phyloP scores from a whole-genome alignment of 2,797 vertebrate species.

The Erpetoichthys calabaricus region DNA sequence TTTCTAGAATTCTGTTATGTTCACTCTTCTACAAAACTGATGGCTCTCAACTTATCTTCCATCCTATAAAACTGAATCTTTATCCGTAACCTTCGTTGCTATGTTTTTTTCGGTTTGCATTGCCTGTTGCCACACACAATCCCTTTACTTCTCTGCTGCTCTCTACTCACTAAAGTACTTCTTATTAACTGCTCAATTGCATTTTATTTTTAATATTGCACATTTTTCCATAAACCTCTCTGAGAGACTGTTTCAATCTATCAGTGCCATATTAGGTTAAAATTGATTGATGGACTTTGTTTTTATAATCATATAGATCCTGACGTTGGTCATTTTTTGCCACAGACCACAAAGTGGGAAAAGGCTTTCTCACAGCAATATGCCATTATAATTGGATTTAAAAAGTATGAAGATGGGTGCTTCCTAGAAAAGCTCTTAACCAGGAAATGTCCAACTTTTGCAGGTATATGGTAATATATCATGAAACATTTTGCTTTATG shows the following conservation, averaged over 20 bases:
- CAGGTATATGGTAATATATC: constrained; percentile 24
- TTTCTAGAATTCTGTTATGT: no score
- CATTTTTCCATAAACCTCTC: no score
- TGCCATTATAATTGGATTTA: constrained; percentile 44
- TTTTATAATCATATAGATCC: constrained; percentile 28
- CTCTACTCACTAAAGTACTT: constrained; percentile 15
- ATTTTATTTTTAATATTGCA: not conserved
- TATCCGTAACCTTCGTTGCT: constrained; percentile 14
- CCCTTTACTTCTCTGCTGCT: constrained; percentile 5
- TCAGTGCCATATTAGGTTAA: no score
- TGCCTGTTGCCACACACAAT: constrained; percentile 8
- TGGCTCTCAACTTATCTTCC: no score
- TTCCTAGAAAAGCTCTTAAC: constrained; percentile 35
- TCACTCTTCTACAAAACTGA: no score
- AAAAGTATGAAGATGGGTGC: constrained; percentile 31
- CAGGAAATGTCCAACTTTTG: constrained; percentile 34
- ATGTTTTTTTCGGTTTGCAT: constrained; percentile 11
- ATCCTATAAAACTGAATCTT: not conserved
- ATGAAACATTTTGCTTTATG: no score
- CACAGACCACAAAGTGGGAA: constrained; percentile 34
- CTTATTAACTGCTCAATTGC: constrained; percentile 13
- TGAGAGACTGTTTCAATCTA: no score
- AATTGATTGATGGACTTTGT: not conserved
- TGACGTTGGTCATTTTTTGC: constrained; percentile 31
- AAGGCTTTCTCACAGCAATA: constrained; percentile 27